These are phyloP conservation scores for Yasuhikotakia modesta DNA, from an alignment of 2,797 vertebrate genomes.

Conservation along the genomic window DNA sequence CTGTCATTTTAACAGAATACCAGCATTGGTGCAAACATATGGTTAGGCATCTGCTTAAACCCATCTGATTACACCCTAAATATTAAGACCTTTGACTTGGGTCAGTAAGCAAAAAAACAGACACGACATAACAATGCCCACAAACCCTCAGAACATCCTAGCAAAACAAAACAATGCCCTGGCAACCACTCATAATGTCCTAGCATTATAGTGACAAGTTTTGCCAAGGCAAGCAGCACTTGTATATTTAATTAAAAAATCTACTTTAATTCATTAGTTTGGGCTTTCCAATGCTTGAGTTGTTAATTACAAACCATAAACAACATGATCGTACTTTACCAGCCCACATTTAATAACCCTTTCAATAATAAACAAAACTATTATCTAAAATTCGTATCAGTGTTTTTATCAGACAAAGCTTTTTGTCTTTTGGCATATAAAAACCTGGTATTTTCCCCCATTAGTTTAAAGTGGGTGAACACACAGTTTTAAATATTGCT, in stretches of 20 bases:
- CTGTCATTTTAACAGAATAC: too few relatives aligned
- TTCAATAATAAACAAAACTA: neutral
- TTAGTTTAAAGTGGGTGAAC: neutral
- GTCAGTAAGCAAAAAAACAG: too few relatives aligned
- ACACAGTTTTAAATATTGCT: too few relatives aligned
- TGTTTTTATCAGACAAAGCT: neutral
- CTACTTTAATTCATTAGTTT: neutral
- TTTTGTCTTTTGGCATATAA: conserved; percentile 1
- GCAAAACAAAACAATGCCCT: neutral
- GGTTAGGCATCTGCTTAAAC: too few relatives aligned
- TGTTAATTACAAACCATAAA: conserved; percentile 2
- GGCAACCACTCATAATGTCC: neutral
- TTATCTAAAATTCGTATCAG: neutral
- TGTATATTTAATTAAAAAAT: neutral
- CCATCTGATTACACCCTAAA: too few relatives aligned
- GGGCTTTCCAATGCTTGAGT: neutral
- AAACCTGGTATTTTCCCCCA: neutral
- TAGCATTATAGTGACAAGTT: too few relatives aligned
- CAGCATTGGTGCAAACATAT: too few relatives aligned
- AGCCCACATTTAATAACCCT: neutral
- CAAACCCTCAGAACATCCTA: too few relatives aligned
- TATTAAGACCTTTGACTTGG: too few relatives aligned
- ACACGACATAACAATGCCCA: too few relatives aligned
- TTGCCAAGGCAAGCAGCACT: neutral
- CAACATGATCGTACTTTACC: neutral